Conservation (phyloP, 2,888 invertebrate species). For the Lasioglossum villosulum region DNA sequence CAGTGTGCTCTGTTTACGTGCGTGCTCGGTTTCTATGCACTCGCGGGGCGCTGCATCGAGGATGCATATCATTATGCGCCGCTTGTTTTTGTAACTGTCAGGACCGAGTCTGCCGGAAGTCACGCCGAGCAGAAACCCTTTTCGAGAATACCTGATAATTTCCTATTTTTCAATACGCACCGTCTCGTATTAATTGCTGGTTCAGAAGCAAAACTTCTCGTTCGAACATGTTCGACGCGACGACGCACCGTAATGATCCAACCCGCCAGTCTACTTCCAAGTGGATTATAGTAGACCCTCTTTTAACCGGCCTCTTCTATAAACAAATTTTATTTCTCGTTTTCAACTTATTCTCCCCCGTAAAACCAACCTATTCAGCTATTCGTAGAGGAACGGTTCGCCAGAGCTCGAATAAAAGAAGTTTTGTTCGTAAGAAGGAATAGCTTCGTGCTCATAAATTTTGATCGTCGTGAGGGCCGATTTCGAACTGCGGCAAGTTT, state of each 20-base stretch:
- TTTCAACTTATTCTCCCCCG: background rate
- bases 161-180: background rate
- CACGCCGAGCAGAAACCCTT: background rate
- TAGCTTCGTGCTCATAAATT: background rate
- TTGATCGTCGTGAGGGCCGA: background rate
- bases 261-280: background rate
- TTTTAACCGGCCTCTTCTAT: background rate
- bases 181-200: background rate
- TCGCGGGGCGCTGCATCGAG: background rate
- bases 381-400: background rate
- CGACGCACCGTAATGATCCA: background rate
- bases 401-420: background rate
- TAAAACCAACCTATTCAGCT: background rate
- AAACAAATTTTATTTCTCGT: background rate
- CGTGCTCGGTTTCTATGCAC: conserved; percentile 14
- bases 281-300: background rate
- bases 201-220: background rate
- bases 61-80: conserved; percentile 16
- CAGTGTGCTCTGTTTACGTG: conserved; percentile 49
- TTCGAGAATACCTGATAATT: background rate
- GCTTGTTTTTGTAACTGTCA: conserved; percentile 24
- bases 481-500: background rate
- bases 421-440: background rate
- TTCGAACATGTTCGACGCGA: background rate
- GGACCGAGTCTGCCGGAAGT: background rate